Percentiles rank a stretch among this genome's conserved stretches.
Evolutionary conservation across 2,113 vertebrate species (phyloP).

Genomic region (Dermatemys mawii): DNA sequence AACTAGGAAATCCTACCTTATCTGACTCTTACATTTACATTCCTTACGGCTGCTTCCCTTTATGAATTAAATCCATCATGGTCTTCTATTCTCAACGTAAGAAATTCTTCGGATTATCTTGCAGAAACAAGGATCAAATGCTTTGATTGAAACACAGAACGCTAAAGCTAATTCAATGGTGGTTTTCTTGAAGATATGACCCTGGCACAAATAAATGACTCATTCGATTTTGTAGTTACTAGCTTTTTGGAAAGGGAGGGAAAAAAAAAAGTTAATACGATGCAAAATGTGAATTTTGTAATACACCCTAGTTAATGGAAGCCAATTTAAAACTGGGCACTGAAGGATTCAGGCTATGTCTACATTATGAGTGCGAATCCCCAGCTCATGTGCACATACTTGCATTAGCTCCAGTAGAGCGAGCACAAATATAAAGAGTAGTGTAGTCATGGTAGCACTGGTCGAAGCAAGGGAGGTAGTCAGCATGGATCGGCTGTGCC

Average conservation of each 20-base stretch:
- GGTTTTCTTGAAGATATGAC: conserved; percentile 73
- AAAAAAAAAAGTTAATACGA: neutral
- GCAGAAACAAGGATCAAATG: conserved; percentile 87
- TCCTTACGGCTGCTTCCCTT: conserved; percentile 83
- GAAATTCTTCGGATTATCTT: conserved; percentile 86
- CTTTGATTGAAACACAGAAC: conserved; percentile 82
- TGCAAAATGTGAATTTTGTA: neutral
- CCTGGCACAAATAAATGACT: conserved; percentile 75
- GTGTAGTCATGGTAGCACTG: neutral
- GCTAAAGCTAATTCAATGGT: conserved; percentile 80
- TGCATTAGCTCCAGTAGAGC: too few relatives aligned
- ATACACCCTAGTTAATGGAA: accelerated
- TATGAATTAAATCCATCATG: conserved; percentile 87
- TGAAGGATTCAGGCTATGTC: neutral
- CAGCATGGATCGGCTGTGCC: neutral
- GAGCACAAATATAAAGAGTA: neutral
- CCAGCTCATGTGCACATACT: neutral
- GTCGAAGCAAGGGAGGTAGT: neutral
- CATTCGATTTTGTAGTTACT: conserved; percentile 63
- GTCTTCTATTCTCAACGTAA: conserved; percentile 84
- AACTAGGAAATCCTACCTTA: conserved; percentile 91
- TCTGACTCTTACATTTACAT: conserved; percentile 86
- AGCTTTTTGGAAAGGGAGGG: neutral
- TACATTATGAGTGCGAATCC: neutral
- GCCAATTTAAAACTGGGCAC: neutral